phyloP scores from a whole-genome alignment of 1,140 invertebrate species.

The Brachystomella parvula region DNA sequence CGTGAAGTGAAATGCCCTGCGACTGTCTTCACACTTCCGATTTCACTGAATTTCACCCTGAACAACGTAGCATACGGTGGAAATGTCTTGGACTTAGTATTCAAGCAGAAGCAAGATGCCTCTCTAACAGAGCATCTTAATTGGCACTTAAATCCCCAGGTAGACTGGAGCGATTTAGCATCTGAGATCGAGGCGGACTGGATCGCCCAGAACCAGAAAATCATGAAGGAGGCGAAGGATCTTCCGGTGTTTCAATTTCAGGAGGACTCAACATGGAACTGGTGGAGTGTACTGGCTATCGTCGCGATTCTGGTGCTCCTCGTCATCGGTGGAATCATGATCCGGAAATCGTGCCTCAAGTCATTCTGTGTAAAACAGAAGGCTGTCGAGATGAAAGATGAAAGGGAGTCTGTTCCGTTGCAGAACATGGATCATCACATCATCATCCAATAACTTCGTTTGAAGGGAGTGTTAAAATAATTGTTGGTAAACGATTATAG shows the following conservation, averaged over 20 bases:
- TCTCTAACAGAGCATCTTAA: slow-evolving; percentile 11
- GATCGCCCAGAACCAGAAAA: neutral
- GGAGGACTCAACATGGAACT: neutral
- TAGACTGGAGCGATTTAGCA: slow-evolving; percentile 11
- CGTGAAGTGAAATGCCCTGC: slow-evolving; percentile 14
- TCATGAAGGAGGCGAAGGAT: neutral
- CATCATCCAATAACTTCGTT: no score
- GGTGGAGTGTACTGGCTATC: neutral
- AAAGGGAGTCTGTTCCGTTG: no score
- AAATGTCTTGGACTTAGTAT: slow-evolving; percentile 16
- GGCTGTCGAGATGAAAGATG: no score
- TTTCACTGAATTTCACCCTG: slow-evolving; percentile 17
- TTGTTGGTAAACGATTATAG: no score
- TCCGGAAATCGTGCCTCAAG: no score
- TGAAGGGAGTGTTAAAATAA: no score
- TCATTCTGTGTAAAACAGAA: no score
- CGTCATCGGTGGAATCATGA: no score
- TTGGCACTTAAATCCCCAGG: slow-evolving; percentile 14
- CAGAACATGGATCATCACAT: no score
- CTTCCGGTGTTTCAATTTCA: neutral
- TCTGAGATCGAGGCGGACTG: neutral
- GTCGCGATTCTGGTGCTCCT: no score
- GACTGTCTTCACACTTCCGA: slow-evolving; percentile 12
- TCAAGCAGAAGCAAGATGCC: slow-evolving; percentile 13
- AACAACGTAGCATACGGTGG: slow-evolving; percentile 20